Percentiles rank a stretch among this genome's conserved stretches.
Conservation (phyloP, 1,140 invertebrate species). For the Tetraneura akinire region DNA sequence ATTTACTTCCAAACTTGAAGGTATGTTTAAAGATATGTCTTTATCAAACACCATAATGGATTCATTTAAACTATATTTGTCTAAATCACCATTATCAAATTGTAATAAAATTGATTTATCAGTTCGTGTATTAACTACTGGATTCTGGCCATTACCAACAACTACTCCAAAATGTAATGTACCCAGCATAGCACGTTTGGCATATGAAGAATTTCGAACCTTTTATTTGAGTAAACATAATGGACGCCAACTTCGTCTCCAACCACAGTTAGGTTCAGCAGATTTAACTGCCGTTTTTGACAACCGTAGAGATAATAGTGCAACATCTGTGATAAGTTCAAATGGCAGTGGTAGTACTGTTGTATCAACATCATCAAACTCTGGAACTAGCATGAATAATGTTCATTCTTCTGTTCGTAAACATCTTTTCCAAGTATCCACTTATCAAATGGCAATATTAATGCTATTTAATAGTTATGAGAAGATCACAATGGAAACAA, state of each 20-base stretch:
- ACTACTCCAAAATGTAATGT: constrained; percentile 92
- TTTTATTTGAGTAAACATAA: constrained; percentile 99
- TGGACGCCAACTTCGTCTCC: constrained; percentile 93
- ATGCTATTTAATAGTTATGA: constrained; percentile 96
- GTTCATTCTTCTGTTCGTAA: constrained; percentile 64
- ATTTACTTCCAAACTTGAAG: constrained; percentile 99
- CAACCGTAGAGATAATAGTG: constrained; percentile 64
- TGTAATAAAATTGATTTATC: constrained; percentile 91
- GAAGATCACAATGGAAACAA: constrained; percentile 83
- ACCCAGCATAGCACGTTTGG: constrained; percentile 82
- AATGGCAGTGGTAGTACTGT: constrained; percentile 40
- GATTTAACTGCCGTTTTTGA: constrained; percentile 96
- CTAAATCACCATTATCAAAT: constrained; percentile 62
- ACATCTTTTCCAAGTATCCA: constrained; percentile 86
- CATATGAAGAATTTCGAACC: constrained; percentile 92
- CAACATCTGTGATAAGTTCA: constrained; percentile 53
- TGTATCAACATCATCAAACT: constrained; percentile 34
- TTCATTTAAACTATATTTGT: constrained; percentile 90
- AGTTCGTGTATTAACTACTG: constrained; percentile 97
- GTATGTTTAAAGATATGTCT: constrained; percentile 99
- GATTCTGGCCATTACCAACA: constrained; percentile 98
- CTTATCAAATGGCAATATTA: constrained; percentile 96
- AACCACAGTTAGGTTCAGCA: constrained; percentile 94
- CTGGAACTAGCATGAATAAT: constrained; percentile 34
- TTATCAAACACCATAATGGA: constrained; percentile 98